These are phyloP conservation scores for Gadus macrocephalus DNA, from an alignment of 2,113 vertebrate species.

Conservation along the genomic window DNA sequence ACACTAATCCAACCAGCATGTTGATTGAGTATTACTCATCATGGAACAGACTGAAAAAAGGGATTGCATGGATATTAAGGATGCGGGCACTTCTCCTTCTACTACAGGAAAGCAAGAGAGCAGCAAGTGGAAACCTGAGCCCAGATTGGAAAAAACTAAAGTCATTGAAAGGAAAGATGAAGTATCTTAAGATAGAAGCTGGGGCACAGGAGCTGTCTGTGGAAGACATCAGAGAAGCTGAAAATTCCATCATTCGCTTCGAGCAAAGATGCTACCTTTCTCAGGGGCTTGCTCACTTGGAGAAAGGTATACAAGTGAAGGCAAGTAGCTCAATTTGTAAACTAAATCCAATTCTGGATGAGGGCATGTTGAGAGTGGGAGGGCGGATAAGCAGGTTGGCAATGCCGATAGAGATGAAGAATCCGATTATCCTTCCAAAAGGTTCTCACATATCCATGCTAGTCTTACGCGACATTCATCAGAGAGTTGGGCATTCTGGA, in stretches of 20 bases:
- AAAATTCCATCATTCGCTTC: background rate
- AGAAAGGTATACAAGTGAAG: background rate
- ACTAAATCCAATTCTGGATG: conserved; percentile 3
- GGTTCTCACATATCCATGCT: conserved; percentile 4
- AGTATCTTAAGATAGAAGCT: too few species aligned
- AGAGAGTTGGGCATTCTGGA: conserved; percentile 2
- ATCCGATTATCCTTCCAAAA: conserved; percentile 1
- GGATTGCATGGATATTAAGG: background rate
- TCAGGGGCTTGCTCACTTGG: background rate
- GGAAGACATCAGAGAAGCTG: too few species aligned
- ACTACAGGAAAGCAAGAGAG: too few species aligned
- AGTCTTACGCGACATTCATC: conserved; percentile 3
- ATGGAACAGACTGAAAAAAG: conserved; percentile 1
- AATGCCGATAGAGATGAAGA: background rate
- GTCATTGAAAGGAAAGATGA: too few species aligned
- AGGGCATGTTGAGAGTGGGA: conserved; percentile 3
- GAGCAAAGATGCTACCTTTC: background rate
- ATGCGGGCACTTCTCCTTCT: background rate
- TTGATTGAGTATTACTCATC: conserved; percentile 2
- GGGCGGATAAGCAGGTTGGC: conserved; percentile 2
- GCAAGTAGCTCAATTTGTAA: background rate
- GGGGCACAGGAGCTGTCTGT: too few species aligned
- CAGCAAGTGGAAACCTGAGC: too few species aligned
- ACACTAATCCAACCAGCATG: background rate
- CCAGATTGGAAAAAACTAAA: too few species aligned